Conservation (phyloP, 2,797 vertebrate species). For the Lepilemur ruficaudatus region DNA sequence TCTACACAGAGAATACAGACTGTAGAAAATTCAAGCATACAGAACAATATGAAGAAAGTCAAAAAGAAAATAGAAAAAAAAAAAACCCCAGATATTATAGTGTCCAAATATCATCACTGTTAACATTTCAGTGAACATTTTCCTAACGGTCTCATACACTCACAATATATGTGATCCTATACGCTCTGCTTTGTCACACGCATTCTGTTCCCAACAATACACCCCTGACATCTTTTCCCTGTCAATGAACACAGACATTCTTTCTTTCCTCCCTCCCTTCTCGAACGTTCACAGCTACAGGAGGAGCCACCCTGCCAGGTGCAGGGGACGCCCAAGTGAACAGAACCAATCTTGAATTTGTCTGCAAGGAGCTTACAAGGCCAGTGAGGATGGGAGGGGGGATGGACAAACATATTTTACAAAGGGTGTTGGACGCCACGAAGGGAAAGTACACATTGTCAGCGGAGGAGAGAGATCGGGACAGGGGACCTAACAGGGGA, state of each 20-base stretch:
- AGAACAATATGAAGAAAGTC: neutral
- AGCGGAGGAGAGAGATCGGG: too few relatives aligned
- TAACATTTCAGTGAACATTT: neutral
- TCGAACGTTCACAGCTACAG: neutral
- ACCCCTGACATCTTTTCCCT: neutral
- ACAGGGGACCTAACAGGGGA: accelerated
- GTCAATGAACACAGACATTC: neutral
- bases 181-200: neutral
- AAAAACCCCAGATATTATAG: neutral
- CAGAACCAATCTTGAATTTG: neutral
- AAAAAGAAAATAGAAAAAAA: neutral
- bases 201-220: neutral
- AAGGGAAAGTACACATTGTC: neutral
- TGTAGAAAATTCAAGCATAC: neutral
- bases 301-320: neutral
- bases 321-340: accelerated
- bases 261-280: neutral
- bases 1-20: neutral
- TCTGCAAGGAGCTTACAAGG: neutral
- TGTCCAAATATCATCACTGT: neutral
- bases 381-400: accelerated
- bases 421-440: neutral
- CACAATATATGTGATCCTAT: neutral
- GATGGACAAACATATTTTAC: neutral
- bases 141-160: neutral